Evolutionary conservation across 2,888 invertebrate genomes (phyloP), one percentile per base, ranked within the genome.

Genomic region (Corbicula japonica): DNA sequence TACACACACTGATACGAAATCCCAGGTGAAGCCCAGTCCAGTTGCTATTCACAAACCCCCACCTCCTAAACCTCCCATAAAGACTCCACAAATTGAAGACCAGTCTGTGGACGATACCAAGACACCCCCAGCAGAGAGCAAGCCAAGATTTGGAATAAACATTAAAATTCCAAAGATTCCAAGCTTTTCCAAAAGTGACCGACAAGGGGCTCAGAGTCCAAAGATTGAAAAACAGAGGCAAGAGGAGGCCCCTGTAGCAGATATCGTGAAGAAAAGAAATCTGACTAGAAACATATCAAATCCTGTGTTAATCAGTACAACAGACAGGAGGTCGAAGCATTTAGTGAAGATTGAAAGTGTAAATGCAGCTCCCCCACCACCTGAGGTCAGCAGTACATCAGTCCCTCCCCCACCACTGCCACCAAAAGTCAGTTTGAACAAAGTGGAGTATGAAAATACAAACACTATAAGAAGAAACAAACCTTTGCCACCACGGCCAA

Each of bases 221-320:
- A 80, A 80, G 63, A 41, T 62, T 15, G 56, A 48, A 6, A 35
- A 26, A 12, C 18, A 35, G 10, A 69, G 68, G 18, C 41, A 61
- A 23, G 61, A 76, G n/a, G 72, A 73, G 18, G 63, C 61, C 6
- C 52, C 65, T 10, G 52, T 70, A 23, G 75, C 68, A 34, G 65
- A 76, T 41, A 77, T 88, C 26, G 81, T 87, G 8, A 89, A 87
- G 65, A 84, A 88, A 63, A 83, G 89, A 21, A 88, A 89, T 21
- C 79, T 90, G 28, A 84, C 85, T 6, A 84, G 88, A 34, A 88
- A 90, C 62, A 91, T 91, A 26, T 91, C 91, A 2, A 86, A 80
- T 26, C 91, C 91, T 30, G 87, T 91, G 4, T 76, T 91, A 30
- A 86, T 89, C 4, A 90, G 91, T 75, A 91, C 90, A 32, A 91